These are phyloP conservation scores for Apostichopus japonicus DNA, from an alignment of 35 echinoderm and acorn worm genomes.

Conservation along the genomic window DNA sequence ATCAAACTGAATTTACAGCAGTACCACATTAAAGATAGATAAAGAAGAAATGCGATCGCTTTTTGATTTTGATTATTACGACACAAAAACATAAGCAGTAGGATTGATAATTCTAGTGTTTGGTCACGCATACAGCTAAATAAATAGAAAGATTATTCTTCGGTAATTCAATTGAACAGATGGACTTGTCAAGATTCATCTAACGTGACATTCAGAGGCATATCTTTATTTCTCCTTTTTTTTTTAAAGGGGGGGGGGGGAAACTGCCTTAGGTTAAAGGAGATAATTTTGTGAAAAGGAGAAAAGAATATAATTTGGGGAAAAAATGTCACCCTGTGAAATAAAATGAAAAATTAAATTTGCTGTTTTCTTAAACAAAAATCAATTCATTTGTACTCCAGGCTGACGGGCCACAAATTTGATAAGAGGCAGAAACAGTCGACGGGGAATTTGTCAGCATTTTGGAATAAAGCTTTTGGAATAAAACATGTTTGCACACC, in stretches of 20 bases:
- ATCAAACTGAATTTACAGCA: neutral
- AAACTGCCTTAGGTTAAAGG: neutral
- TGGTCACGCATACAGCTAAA: slow-evolving; percentile 28
- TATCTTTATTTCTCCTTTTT: neutral
- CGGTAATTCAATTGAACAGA: slow-evolving; percentile 8
- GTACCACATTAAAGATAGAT: neutral
- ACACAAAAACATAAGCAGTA: neutral
- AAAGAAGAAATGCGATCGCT: neutral
- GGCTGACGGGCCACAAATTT: slow-evolving; percentile 26
- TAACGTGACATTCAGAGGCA: slow-evolving; percentile 16
- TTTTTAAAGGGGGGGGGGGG: neutral
- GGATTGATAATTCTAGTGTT: neutral
- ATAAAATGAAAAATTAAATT: slow-evolving; percentile 14
- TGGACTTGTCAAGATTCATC: slow-evolving; percentile 28
- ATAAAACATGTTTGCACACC: too few species aligned
- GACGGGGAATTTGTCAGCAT: neutral
- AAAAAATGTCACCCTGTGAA: neutral
- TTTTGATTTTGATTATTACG: neutral
- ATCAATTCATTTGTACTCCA: slow-evolving; percentile 16
- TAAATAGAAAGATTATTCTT: slow-evolving; percentile 12
- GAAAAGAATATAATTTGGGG: neutral
- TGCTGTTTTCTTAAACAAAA: slow-evolving; percentile 31
- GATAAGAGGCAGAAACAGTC: slow-evolving; percentile 9
- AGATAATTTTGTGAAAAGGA: neutral
- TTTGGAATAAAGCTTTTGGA: too few species aligned